Conservation (phyloP, 2,797 vertebrate species). For the Enteromius afrohamiltoni region DNA sequence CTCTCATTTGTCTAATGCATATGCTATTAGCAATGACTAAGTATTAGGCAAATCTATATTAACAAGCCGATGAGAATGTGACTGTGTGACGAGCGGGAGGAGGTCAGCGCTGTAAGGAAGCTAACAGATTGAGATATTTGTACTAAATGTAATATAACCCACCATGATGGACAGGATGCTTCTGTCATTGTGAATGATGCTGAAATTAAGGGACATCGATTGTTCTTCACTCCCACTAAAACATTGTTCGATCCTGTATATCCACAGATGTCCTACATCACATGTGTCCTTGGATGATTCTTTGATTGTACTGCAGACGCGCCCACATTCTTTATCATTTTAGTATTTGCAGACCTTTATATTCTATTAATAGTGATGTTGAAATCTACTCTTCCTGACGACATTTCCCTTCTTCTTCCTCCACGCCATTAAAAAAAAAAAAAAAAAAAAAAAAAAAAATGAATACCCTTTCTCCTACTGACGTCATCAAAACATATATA, state of each 20-base stretch:
- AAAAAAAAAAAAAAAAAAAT: too few species aligned
- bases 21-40: constrained; percentile 48
- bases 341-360: neutral
- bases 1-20: constrained; percentile 58
- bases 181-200: neutral
- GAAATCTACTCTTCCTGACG: neutral
- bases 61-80: constrained; percentile 14
- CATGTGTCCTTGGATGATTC: neutral
- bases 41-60: constrained; percentile 51
- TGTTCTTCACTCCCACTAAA: constrained; percentile 6
- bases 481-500: neutral
- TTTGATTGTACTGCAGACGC: neutral
- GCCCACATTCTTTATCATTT: neutral
- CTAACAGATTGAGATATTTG: neutral
- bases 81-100: constrained; percentile 5
- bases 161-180: neutral
- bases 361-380: neutral
- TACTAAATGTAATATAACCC: neutral
- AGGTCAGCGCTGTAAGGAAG: neutral
- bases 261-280: constrained; percentile 5
- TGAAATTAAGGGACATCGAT: neutral
- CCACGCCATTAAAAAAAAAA: neutral
- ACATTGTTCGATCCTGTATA: neutral
- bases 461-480: neutral
- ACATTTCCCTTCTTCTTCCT: neutral